phyloP scores from a whole-genome alignment of 2,888 invertebrate species.

The Plagodis pulveraria region DNA sequence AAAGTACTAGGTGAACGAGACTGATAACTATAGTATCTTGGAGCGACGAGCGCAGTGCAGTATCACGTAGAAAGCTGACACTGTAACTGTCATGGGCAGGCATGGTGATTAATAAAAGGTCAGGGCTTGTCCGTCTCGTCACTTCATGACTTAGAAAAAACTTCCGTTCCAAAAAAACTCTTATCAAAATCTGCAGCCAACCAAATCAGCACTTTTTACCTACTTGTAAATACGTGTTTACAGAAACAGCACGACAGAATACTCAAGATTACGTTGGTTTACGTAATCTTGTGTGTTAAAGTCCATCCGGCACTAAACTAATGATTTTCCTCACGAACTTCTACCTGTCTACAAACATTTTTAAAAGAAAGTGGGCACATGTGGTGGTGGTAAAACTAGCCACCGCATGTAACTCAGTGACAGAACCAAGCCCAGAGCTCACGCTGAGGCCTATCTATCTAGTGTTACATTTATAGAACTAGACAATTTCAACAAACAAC shows the following conservation, averaged over 20 bases:
- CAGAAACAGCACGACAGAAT: neutral
- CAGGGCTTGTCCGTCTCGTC: too few relatives aligned
- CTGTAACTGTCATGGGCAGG: too few relatives aligned
- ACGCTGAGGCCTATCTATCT: constrained; percentile 6
- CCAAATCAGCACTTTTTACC: too few relatives aligned
- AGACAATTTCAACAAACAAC: too few relatives aligned
- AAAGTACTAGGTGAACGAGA: too few relatives aligned
- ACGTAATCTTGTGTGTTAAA: constrained; percentile 34
- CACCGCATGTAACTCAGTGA: constrained; percentile 21
- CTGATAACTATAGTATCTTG: too few relatives aligned
- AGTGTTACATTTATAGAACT: neutral
- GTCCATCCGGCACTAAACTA: constrained; percentile 15
- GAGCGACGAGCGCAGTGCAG: too few relatives aligned
- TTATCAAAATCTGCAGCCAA: too few relatives aligned
- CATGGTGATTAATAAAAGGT: too few relatives aligned
- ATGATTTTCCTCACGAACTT: constrained; percentile 29
- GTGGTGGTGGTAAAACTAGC: constrained; percentile 28
- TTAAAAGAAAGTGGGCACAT: constrained; percentile 37
- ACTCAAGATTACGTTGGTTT: constrained; percentile 25
- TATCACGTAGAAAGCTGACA: too few relatives aligned
- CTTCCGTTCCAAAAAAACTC: too few relatives aligned
- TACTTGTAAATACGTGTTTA: constrained; percentile 4
- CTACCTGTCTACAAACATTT: constrained; percentile 25
- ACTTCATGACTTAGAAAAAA: too few relatives aligned
- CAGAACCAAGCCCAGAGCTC: constrained; percentile 16